Conservation (phyloP, 2,113 vertebrate genomes). For the Mohoua ochrocephala region DNA sequence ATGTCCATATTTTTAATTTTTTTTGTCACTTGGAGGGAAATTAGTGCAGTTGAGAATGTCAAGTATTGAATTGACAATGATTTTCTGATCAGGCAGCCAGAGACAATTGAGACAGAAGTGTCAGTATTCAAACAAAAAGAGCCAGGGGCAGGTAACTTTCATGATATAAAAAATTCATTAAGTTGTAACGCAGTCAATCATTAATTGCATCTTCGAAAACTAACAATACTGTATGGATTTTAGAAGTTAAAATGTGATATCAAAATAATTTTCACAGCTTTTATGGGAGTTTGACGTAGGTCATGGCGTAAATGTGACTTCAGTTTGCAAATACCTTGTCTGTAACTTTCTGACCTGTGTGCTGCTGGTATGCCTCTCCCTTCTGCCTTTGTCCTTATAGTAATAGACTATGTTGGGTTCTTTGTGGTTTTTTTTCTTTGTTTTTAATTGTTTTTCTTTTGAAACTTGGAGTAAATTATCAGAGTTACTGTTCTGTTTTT, state of each 20-base stretch:
- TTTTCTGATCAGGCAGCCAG: neutral
- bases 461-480: conserved; percentile 14
- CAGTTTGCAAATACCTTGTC: conserved; percentile 59
- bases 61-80: neutral
- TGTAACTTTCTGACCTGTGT: conserved; percentile 57
- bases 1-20: neutral
- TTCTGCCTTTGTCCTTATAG: conserved; percentile 56
- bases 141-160: neutral
- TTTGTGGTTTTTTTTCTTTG: neutral
- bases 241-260: neutral
- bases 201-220: neutral
- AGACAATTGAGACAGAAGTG: neutral
- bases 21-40: neutral
- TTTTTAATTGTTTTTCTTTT: neutral
- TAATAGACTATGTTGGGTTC: conserved; percentile 42
- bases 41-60: neutral
- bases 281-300: neutral
- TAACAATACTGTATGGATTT: neutral
- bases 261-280: neutral
- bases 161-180: neutral
- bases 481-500: conserved; percentile 28
- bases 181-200: neutral
- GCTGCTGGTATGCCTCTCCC: conserved; percentile 50
- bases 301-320: neutral
- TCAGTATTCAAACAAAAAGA: neutral